Evolutionary conservation across 2,113 vertebrate genomes (phyloP).

Genomic region (Pelmatolapia mariae): DNA sequence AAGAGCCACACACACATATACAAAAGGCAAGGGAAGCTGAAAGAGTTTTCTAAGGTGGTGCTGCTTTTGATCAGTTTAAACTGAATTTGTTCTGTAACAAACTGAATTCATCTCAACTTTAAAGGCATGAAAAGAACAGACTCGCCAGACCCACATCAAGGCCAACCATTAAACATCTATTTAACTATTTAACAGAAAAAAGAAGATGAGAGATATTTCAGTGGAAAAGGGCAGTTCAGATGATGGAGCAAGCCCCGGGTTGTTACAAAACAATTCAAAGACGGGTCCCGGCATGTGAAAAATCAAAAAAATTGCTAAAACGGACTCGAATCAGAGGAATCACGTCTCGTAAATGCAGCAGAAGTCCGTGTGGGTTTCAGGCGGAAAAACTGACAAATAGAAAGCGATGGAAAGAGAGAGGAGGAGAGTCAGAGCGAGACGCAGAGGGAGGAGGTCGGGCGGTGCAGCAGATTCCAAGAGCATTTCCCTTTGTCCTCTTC

Average conservation of each 20-base stretch:
- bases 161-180: background rate
- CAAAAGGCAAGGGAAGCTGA: background rate
- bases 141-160: background rate
- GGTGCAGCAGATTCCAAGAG: slow-evolving; percentile 1
- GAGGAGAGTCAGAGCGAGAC: background rate
- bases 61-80: background rate
- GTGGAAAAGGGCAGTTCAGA: background rate
- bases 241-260: background rate
- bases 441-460: background rate
- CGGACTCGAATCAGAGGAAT: background rate
- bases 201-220: background rate
- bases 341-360: background rate
- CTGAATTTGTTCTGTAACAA: background rate
- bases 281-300: background rate
- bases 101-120: background rate
- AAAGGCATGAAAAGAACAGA: background rate
- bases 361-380: slow-evolving; percentile 11
- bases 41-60: background rate
- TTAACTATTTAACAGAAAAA: background rate
- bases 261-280: background rate
- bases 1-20: background rate
- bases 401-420: background rate
- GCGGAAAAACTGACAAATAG: slow-evolving; percentile 17
- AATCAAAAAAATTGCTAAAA: background rate
- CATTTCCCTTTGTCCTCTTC: slow-evolving; percentile 27